A percentile compares a stretch with the other conserved stretches of the same genome.
Conservation (phyloP, 2,888 invertebrate species). For the Cabera pusaria region DNA sequence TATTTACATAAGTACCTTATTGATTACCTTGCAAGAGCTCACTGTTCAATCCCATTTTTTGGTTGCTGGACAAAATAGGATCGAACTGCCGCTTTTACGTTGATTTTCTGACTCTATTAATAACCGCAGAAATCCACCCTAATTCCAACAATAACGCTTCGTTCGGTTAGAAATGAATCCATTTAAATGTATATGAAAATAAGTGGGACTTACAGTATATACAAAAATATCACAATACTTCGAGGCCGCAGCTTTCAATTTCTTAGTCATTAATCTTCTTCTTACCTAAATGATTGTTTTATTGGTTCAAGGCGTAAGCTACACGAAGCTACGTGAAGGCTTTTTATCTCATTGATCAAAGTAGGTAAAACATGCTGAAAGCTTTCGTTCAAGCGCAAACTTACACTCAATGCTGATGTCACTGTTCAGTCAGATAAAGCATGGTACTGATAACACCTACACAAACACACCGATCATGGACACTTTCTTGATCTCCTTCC, state of each 20-base stretch:
- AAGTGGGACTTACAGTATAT: conserved; percentile 83
- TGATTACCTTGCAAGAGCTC: conserved; percentile 38
- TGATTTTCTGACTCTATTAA: conserved; percentile 45
- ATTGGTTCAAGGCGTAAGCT: conserved; percentile 73
- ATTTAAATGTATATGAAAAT: conserved; percentile 83
- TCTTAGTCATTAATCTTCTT: conserved; percentile 76
- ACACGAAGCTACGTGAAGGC: conserved; percentile 57
- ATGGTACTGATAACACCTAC: conserved; percentile 15
- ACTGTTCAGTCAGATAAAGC: conserved; percentile 35
- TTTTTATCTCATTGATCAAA: conserved; percentile 13
- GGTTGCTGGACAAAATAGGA: conserved; percentile 23
- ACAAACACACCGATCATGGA: conserved; percentile 40
- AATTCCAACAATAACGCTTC: conserved; percentile 67
- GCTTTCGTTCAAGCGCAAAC: conserved; percentile 47
- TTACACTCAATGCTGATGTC: conserved; percentile 33
- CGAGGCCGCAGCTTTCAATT: conserved; percentile 83
- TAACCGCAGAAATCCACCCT: conserved; percentile 48
- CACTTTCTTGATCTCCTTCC: conserved; percentile 40
- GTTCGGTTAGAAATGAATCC: conserved; percentile 75
- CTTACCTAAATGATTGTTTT: conserved; percentile 69
- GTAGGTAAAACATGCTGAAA: conserved; percentile 28
- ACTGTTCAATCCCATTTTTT: conserved; percentile 31
- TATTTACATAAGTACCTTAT: conserved; percentile 77
- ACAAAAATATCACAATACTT: conserved; percentile 84
- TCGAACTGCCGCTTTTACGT: conserved; percentile 28